phyloP scores from a whole-genome alignment of 2,113 vertebrate genomes.

The Lathamus discolor region DNA sequence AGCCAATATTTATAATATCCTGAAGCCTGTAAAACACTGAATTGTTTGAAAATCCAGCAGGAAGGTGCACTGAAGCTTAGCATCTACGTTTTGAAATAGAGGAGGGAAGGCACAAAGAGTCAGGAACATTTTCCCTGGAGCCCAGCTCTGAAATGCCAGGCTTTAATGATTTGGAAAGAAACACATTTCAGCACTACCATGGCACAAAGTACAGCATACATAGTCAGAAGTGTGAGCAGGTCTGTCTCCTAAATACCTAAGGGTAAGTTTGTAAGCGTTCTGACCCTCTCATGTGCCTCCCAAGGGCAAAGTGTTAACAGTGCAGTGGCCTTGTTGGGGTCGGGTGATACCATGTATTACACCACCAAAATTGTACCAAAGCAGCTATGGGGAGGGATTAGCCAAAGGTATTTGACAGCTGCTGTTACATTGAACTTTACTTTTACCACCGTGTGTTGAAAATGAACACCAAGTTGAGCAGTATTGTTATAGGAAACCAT shows the following conservation, averaged over 20 bases:
- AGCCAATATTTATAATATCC: constrained; percentile 26
- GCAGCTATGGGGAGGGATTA: neutral
- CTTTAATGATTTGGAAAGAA: constrained; percentile 72
- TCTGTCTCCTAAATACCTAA: constrained; percentile 44
- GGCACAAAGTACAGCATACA: neutral
- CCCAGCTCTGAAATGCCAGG: constrained; percentile 40
- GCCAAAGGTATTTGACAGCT: constrained; percentile 58
- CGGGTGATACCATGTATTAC: constrained; percentile 17
- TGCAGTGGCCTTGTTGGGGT: neutral
- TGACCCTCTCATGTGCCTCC: neutral
- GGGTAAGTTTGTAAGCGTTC: constrained; percentile 14
- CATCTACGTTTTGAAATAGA: neutral
- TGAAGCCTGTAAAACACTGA: neutral
- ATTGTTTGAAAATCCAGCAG: constrained; percentile 22
- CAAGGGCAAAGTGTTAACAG: constrained; percentile 44
- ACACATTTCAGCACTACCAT: constrained; percentile 39
- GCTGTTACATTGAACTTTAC: constrained; percentile 28
- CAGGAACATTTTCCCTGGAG: constrained; percentile 48
- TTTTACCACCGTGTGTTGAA: constrained; percentile 15
- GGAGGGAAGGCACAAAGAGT: neutral
- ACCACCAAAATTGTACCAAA: constrained; percentile 36
- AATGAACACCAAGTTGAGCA: constrained; percentile 5
- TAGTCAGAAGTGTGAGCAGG: neutral
- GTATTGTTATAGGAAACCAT: constrained; percentile 9
- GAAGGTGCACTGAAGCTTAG: constrained; percentile 23